These are phyloP conservation scores for Rhadinocentrus ornatus DNA, from an alignment of 2,797 vertebrate genomes.

Conservation along the genomic window DNA sequence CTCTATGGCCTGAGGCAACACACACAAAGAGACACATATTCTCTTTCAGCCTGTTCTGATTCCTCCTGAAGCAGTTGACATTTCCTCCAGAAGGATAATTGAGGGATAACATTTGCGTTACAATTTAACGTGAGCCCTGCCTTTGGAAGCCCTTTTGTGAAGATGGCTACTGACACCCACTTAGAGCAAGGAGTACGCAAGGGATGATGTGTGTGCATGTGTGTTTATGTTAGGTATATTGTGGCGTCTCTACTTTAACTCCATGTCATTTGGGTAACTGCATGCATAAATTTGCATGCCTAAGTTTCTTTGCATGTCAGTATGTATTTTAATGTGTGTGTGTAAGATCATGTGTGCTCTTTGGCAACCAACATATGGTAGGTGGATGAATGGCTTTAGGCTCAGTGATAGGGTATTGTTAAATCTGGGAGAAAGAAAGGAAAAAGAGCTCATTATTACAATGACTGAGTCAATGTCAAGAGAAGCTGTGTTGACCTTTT, in stretches of 20 bases:
- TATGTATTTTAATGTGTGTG: conserved; percentile 6
- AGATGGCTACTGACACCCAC: conserved; percentile 88
- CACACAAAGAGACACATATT: conserved; percentile 47
- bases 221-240: conserved; percentile 13
- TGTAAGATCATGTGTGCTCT: conserved; percentile 12
- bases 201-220: conserved; percentile 34
- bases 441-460: conserved; percentile 90
- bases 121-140: conserved; percentile 96
- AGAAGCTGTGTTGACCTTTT: conserved; percentile 91
- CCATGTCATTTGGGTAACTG: conserved; percentile 11
- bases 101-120: conserved; percentile 97
- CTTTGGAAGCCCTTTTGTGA: conserved; percentile 91
- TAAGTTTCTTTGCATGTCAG: conserved; percentile 16
- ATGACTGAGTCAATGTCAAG: conserved; percentile 90
- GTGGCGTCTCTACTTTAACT: conserved; percentile 16
- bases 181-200: conserved; percentile 67
- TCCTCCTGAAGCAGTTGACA: conserved; percentile 92
- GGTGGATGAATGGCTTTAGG: conserved; percentile 71
- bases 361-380: conserved; percentile 45
- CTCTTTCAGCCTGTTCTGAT: conserved; percentile 67
- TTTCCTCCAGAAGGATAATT: conserved; percentile 96
- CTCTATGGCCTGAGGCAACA: conserved; percentile 59
- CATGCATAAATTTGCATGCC: conserved; percentile 8
- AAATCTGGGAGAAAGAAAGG: conserved; percentile 78
- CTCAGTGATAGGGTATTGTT: conserved; percentile 77